These are phyloP conservation scores for Heliconius erato DNA, from an alignment of 2,888 invertebrate genomes.

Conservation along the genomic window DNA sequence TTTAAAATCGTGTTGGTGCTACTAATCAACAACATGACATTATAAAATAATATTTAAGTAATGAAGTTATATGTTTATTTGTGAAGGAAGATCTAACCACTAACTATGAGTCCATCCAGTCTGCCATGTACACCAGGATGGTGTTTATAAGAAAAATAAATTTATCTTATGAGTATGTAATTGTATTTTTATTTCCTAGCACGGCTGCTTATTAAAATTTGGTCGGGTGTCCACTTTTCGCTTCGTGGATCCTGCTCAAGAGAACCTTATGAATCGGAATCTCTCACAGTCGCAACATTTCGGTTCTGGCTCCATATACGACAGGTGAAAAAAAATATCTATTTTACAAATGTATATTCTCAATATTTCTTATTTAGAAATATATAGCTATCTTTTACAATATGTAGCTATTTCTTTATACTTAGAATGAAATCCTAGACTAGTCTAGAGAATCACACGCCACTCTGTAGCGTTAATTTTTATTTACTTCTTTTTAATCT, in stretches of 20 bases:
- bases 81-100: not conserved
- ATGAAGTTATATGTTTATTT: not conserved
- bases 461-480: conserved; percentile 52
- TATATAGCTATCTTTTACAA: conserved; percentile 39
- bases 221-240: conserved; percentile 94
- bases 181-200: conserved; percentile 75
- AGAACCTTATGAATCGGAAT: conserved; percentile 91
- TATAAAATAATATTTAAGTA: not conserved
- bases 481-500: conserved; percentile 60
- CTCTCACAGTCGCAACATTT: conserved; percentile 90
- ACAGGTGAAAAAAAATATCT: conserved; percentile 86
- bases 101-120: not conserved
- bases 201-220: conserved; percentile 94
- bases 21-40: not conserved
- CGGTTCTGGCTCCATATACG: conserved; percentile 92
- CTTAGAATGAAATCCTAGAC: conserved; percentile 41
- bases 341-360: conserved; percentile 36
- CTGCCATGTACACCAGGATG: not conserved
- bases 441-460: conserved; percentile 45
- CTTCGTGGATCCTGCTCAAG: conserved; percentile 93
- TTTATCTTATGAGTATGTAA: not conserved
- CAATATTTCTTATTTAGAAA: conserved; percentile 31
- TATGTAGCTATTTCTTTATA: conserved; percentile 34
- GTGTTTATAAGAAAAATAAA: not conserved
- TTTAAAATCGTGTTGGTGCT: not conserved